Evolutionary conservation across 2,113 vertebrate genomes (phyloP), one percentile per base, ranked within the genome.

Genomic region (Chloroceryle aenea): DNA sequence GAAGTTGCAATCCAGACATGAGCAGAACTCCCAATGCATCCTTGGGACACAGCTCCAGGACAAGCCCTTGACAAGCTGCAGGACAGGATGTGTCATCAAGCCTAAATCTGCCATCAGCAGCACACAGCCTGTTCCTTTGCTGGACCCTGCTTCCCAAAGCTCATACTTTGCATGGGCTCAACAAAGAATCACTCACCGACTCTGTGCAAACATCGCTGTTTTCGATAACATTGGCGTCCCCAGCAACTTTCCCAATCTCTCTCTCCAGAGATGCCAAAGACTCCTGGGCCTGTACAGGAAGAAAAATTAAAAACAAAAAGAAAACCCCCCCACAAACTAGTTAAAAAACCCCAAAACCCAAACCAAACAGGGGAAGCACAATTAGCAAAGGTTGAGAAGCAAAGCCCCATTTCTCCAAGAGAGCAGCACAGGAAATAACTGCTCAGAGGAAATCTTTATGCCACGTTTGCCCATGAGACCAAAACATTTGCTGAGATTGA

Each of bases 201-300:
- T 99, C 99, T 89, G 98, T 98, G 59, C 98, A 98, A 95, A 98
- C 96, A 34, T 98, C 99, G 94, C 98, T 99, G 86, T 99, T 99
- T 80, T 99, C 99, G 72, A 99, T 99, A 97, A 99, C 98, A 34
- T 98, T 98, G 48, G 95, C 95, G 42, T 99, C 98, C 91, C 98
- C 98, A 6, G 97, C 94, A 92, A 98, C 98, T 96, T 99, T 99
- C 20, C 98, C 98, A 78, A 99, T 98, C 97, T 99, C 99, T 72
- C 98, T 98, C 96, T 99, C 99, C 55, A 99, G 99, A 94, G 98
- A 97, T 91, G 99, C 99, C 96, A 99, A 96, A 84, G 99, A 99
- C 96, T 99, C 98, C 96, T 99, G 99, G 64, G 99, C 99, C 99
- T 99, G 91, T 6, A 94, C 59, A 11, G 19, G 62, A 80, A 30